These are phyloP conservation scores for Cremastinae sp. DNA, from an alignment of 2,888 invertebrate genomes.

Conservation along the genomic window DNA sequence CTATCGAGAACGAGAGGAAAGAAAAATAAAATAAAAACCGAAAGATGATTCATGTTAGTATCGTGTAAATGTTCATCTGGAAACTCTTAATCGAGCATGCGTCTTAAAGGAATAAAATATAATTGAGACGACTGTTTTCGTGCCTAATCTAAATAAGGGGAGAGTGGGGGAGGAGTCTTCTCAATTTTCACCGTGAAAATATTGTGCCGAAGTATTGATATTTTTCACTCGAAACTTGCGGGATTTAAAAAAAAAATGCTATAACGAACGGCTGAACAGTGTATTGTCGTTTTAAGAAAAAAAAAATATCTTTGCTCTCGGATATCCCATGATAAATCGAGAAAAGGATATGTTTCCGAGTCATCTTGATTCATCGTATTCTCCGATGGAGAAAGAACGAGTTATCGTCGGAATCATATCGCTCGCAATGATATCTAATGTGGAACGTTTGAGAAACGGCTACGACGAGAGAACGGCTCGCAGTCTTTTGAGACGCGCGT, in stretches of 20 bases:
- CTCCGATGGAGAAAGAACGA: conserved; percentile 13
- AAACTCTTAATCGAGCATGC: conserved; percentile 12
- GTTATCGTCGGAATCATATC: conserved; percentile 29
- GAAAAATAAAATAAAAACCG: background rate
- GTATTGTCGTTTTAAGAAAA: conserved; percentile 73
- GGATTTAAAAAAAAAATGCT: conserved; percentile 35
- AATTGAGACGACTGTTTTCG: background rate
- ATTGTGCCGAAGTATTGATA: background rate
- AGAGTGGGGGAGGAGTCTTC: background rate
- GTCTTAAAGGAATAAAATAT: conserved; percentile 16
- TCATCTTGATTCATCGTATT: background rate
- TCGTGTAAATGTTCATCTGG: conserved; percentile 4
- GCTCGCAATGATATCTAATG: background rate
- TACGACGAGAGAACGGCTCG: conserved; percentile 75
- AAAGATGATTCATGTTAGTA: conserved; percentile 16
- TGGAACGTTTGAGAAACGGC: conserved; percentile 59
- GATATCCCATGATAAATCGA: background rate
- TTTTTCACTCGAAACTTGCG: background rate
- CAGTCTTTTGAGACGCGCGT: conserved; percentile 71
- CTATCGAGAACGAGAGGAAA: conserved; percentile 8
- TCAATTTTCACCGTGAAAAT: background rate
- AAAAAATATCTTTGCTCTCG: conserved; percentile 71
- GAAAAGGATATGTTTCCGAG: background rate
- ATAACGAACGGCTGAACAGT: conserved; percentile 52
- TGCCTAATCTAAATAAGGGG: background rate